Conservation (phyloP, 2,888 invertebrate species). For the Pardosa pseudoannulata region DNA sequence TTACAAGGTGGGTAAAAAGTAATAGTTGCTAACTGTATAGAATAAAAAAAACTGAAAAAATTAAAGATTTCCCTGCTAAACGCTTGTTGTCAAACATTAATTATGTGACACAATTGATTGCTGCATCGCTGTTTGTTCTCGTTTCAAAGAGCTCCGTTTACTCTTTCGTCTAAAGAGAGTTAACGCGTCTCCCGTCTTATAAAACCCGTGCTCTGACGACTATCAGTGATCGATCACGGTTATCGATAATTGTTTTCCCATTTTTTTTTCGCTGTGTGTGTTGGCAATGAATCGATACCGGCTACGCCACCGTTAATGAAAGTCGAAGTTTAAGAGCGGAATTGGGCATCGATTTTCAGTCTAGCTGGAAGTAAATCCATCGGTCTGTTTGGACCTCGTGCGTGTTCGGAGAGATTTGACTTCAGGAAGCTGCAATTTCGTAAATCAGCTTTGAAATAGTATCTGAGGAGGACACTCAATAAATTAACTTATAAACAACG, state of each 20-base stretch:
- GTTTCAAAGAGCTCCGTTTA: slow-evolving; percentile 31
- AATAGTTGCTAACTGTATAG: not conserved
- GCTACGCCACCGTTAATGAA: not conserved
- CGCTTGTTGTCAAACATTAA: slow-evolving; percentile 62
- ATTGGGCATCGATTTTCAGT: not conserved
- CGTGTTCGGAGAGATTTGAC: not conserved
- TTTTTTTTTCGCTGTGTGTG: not conserved
- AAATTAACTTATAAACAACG: not conserved
- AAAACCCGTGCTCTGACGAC: not conserved
- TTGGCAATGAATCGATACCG: not conserved
- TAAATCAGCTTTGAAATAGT: not conserved
- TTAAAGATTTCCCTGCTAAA: slow-evolving; percentile 37
- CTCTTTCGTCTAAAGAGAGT: slow-evolving; percentile 10
- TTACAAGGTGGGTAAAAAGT: slow-evolving; percentile 2
- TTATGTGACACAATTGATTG: slow-evolving; percentile 57
- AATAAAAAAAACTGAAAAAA: not conserved
- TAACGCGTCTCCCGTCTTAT: not conserved
- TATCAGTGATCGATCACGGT: not conserved
- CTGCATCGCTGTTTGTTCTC: slow-evolving; percentile 16
- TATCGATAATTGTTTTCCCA: not conserved
- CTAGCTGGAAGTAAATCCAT: not conserved
- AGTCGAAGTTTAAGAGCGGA: not conserved
- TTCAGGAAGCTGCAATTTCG: not conserved
- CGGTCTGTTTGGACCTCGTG: not conserved
- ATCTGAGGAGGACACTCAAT: not conserved